Percentiles rank a stretch among this genome's conserved stretches.
Conservation (phyloP, 2,797 vertebrate species). For the Oreochromis mossambicus region DNA sequence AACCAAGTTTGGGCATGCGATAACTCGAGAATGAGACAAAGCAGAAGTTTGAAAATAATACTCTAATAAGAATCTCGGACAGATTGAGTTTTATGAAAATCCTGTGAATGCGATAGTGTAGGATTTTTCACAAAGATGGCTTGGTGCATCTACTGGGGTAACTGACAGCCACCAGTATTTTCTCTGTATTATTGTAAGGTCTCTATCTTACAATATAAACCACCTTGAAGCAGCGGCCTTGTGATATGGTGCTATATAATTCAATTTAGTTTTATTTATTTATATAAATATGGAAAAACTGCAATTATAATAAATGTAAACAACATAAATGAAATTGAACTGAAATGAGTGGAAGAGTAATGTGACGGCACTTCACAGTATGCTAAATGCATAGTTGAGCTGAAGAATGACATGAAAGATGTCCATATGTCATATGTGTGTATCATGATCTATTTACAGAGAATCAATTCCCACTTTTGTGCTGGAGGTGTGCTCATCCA, state of each 20-base stretch:
- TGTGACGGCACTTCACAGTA: background rate
- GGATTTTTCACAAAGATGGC: background rate
- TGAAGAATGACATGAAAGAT: background rate
- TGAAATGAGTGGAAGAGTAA: background rate
- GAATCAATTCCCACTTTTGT: background rate
- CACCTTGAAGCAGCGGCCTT: background rate
- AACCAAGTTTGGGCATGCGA: background rate
- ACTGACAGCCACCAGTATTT: background rate
- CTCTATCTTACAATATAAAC: background rate
- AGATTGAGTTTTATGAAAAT: background rate
- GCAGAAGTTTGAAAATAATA: background rate
- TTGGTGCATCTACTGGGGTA: background rate
- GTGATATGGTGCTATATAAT: background rate
- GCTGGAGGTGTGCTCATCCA: conserved; percentile 33
- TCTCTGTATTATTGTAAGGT: background rate
- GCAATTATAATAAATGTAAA: background rate
- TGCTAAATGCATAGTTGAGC: background rate
- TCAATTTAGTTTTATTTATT: background rate
- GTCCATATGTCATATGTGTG: background rate
- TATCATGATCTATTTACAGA: conserved; percentile 4
- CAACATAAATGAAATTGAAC: background rate
- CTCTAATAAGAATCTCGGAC: background rate
- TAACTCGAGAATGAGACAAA: background rate
- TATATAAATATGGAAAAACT: background rate
- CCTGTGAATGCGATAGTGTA: background rate